phyloP scores from a whole-genome alignment of 2,888 invertebrate genomes.

The Fragum whitleyi region DNA sequence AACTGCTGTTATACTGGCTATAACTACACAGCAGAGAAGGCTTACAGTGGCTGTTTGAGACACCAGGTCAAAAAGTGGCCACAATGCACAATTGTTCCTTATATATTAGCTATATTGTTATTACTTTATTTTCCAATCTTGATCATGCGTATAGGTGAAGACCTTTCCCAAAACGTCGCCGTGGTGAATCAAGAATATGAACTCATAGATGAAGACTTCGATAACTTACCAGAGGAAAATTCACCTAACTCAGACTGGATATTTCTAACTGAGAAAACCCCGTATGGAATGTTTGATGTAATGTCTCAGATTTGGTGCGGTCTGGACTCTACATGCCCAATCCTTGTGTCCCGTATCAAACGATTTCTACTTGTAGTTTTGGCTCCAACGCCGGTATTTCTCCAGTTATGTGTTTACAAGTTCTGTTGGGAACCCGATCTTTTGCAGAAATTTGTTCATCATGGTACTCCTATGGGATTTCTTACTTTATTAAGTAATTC shows the following conservation, averaged over 20 bases:
- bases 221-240: neutral
- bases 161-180: constrained; percentile 31
- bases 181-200: constrained; percentile 17
- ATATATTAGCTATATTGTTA: constrained; percentile 32
- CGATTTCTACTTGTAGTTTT: constrained; percentile 33
- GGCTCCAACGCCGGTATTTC: constrained; percentile 22
- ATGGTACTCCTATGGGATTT: constrained; percentile 47
- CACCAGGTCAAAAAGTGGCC: constrained; percentile 42
- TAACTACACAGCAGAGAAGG: constrained; percentile 22
- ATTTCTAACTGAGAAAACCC: constrained; percentile 33
- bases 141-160: constrained; percentile 20
- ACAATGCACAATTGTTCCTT: constrained; percentile 36
- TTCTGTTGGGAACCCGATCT: constrained; percentile 2
- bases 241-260: constrained; percentile 28
- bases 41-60: neutral
- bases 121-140: constrained; percentile 46
- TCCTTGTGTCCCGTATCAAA: constrained; percentile 34
- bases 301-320: constrained; percentile 13
- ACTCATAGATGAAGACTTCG: neutral
- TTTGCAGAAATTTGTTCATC: constrained; percentile 18
- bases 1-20: constrained; percentile 40
- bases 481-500: constrained; percentile 31
- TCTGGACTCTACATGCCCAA: constrained; percentile 16
- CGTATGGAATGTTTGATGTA: constrained; percentile 21
- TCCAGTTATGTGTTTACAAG: constrained; percentile 29